Evolutionary conservation across 2,113 vertebrate genomes (phyloP).

Genomic region (Panthera leo): DNA sequence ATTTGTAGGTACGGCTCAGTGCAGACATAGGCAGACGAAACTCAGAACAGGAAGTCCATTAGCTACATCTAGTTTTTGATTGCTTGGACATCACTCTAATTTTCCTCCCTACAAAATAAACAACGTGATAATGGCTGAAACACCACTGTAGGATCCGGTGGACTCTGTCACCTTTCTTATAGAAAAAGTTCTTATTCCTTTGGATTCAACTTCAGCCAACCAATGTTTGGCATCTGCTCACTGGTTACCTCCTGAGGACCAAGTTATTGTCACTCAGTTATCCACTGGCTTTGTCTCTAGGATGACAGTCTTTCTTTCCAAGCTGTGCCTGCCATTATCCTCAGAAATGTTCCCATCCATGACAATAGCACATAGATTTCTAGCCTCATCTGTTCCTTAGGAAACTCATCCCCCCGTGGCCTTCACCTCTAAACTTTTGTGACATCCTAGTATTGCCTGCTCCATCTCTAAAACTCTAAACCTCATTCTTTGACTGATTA

Average conservation of each 20-base stretch:
- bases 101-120: not conserved
- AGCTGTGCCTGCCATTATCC: not conserved
- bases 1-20: not conserved
- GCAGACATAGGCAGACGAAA: not conserved
- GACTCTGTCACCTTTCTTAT: not conserved
- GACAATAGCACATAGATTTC: too few relatives aligned
- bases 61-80: not conserved
- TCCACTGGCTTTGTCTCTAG: not conserved
- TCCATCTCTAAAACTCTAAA: not conserved
- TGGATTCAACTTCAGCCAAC: not conserved
- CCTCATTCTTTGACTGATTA: not conserved
- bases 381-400: not conserved
- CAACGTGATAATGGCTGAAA: not conserved
- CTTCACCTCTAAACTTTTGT: not conserved
- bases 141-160: not conserved
- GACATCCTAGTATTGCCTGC: not conserved
- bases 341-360: not conserved
- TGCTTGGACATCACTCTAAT: not conserved
- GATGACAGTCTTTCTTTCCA: not conserved
- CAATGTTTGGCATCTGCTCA: not conserved
- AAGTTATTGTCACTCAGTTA: fast-evolving
- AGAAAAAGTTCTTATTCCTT: not conserved
- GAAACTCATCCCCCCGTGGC: fast-evolving
- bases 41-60: not conserved
- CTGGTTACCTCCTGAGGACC: fast-evolving